Evolutionary conservation across 2,888 invertebrate genomes (phyloP).

Genomic region (Ophraella communa): DNA sequence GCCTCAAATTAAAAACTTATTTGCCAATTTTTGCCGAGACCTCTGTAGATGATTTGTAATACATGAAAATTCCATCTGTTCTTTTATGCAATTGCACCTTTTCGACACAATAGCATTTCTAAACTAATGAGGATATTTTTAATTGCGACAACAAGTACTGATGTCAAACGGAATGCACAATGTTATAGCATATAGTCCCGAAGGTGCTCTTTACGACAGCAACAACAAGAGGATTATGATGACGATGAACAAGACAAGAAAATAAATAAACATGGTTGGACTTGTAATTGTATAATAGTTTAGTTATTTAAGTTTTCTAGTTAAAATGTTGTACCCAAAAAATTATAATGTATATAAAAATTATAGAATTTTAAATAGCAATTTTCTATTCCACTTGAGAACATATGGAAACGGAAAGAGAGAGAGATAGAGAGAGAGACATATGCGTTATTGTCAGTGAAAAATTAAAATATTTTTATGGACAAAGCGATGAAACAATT

Average conservation of each 20-base stretch:
- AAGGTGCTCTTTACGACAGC: slow-evolving; percentile 6
- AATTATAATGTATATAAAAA: too few relatives aligned
- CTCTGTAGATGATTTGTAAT: background rate
- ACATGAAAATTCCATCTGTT: background rate
- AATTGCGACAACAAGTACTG: slow-evolving; percentile 40
- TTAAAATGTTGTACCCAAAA: too few relatives aligned
- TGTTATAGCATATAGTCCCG: slow-evolving; percentile 20
- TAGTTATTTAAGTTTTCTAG: background rate
- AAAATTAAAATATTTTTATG: too few relatives aligned
- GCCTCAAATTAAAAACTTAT: too few relatives aligned
- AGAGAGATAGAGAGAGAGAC: too few relatives aligned
- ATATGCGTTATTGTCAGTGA: too few relatives aligned
- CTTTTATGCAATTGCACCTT: slow-evolving; percentile 30
- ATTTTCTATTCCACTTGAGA: too few relatives aligned
- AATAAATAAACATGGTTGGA: slow-evolving; percentile 4
- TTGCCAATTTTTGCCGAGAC: background rate
- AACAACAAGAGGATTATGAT: background rate
- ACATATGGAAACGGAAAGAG: too few relatives aligned
- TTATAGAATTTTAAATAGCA: too few relatives aligned
- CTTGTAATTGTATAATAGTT: background rate
- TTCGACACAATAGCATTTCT: slow-evolving; percentile 36
- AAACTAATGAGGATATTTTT: slow-evolving; percentile 42
- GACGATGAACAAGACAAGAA: background rate
- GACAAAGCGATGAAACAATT: too few relatives aligned
- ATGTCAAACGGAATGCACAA: slow-evolving; percentile 41